Evolutionary conservation across 2,888 invertebrate genomes (phyloP).

Genomic region (Harpagoxenus sublaevis): DNA sequence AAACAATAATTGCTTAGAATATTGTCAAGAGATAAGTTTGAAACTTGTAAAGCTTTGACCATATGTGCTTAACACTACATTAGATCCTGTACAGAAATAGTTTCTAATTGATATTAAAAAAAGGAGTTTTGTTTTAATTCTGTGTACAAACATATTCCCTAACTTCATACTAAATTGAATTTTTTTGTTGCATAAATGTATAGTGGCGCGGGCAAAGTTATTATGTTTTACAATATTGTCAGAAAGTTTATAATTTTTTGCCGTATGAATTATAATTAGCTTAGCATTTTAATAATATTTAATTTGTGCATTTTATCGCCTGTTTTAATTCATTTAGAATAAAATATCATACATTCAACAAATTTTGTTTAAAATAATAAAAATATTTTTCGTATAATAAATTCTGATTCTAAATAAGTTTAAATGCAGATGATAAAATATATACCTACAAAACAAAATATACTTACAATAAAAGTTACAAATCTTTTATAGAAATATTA

Average conservation of each 20-base stretch:
- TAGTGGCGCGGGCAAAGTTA: background rate
- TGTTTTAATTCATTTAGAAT: background rate
- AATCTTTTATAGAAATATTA: background rate
- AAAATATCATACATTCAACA: background rate
- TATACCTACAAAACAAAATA: background rate
- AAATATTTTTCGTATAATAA: background rate
- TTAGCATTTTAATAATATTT: too few species aligned
- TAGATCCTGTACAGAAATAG: too few species aligned
- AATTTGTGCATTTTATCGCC: background rate
- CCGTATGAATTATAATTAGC: too few species aligned
- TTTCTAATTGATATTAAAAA: too few species aligned
- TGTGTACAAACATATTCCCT: too few species aligned
- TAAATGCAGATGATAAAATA: background rate
- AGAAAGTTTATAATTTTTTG: background rate
- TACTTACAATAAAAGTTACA: background rate
- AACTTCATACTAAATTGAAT: background rate
- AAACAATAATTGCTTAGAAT: too few species aligned
- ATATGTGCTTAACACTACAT: too few species aligned
- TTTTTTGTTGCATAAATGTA: background rate
- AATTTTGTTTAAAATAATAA: background rate
- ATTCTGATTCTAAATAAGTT: background rate
- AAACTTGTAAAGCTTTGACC: too few species aligned
- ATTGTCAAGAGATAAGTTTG: too few species aligned
- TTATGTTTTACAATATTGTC: background rate
- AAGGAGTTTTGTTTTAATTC: too few species aligned